These are phyloP conservation scores for Zoanthus gigantus DNA, from an alignment of 92 coral and sea anemone species.

Conservation along the genomic window DNA sequence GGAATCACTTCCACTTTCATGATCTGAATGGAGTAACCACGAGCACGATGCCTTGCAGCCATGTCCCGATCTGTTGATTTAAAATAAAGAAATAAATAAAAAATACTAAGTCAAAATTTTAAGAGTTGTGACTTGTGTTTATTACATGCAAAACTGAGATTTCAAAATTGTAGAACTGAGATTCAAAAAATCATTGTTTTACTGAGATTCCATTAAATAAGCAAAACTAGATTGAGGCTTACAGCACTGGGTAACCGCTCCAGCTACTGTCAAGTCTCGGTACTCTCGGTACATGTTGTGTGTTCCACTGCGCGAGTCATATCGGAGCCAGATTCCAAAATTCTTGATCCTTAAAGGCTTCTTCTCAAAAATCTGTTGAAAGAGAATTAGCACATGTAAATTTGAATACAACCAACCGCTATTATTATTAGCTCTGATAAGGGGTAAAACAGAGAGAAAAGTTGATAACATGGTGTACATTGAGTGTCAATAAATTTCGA, in stretches of 20 bases:
- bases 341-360: constrained; percentile 92
- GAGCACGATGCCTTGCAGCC: constrained; percentile 94
- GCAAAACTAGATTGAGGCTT: not conserved
- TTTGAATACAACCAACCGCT: too few species aligned
- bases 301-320: constrained; percentile 99
- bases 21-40: constrained; percentile 93
- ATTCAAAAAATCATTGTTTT: too few species aligned
- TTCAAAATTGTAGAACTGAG: not conserved
- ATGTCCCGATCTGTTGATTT: constrained; percentile 89
- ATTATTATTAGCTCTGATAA: too few species aligned
- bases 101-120: too few species aligned
- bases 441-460: too few species aligned
- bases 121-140: too few species aligned
- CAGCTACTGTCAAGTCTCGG: constrained; percentile 91
- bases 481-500: too few species aligned
- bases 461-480: too few species aligned
- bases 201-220: not conserved
- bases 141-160: not conserved
- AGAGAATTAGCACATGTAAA: too few species aligned
- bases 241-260: constrained; percentile 97
- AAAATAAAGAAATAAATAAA: not conserved
- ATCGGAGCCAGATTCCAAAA: constrained; percentile 98
- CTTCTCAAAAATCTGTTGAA: constrained; percentile 80
- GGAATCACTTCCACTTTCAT: constrained; percentile 92
- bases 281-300: constrained; percentile 99